Evolutionary conservation across 2,888 invertebrate species (phyloP).

Genomic region (Hypselothyrea guttata): DNA sequence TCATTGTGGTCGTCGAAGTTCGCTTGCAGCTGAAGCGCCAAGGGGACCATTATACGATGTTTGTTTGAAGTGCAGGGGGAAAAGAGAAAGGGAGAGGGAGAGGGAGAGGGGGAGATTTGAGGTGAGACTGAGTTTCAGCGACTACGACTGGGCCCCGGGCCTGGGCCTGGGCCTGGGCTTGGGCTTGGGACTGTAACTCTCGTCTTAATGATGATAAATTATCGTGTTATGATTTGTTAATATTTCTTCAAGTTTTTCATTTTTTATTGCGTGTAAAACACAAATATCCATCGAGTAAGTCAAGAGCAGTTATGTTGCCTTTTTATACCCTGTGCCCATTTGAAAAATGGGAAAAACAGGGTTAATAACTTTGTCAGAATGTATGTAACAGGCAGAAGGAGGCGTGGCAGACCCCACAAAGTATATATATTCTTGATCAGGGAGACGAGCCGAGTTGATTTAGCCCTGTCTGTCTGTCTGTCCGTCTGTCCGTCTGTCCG

Average conservation of each 20-base stretch:
- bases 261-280: constrained; percentile 57
- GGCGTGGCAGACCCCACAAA: too few species aligned
- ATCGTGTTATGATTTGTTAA: constrained; percentile 79
- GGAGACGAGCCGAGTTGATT: too few species aligned
- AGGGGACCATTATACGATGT: constrained; percentile 16
- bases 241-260: constrained; percentile 57
- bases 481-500: not conserved
- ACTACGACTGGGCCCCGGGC: constrained; percentile 16
- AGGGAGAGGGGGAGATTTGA: not conserved
- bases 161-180: constrained; percentile 13
- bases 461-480: too few species aligned
- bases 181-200: constrained; percentile 31
- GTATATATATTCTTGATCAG: too few species aligned
- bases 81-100: not conserved
- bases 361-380: too few species aligned
- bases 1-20: constrained; percentile 8
- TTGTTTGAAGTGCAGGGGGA: not conserved
- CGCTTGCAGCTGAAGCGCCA: constrained; percentile 19
- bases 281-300: constrained; percentile 32
- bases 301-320: constrained; percentile 33
- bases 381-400: too few species aligned
- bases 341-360: too few species aligned
- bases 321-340: too few species aligned
- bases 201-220: constrained; percentile 79
- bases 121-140: not conserved